These are phyloP conservation scores for Prionace glauca DNA, from an alignment of 2,797 vertebrate species.

Conservation along the genomic window DNA sequence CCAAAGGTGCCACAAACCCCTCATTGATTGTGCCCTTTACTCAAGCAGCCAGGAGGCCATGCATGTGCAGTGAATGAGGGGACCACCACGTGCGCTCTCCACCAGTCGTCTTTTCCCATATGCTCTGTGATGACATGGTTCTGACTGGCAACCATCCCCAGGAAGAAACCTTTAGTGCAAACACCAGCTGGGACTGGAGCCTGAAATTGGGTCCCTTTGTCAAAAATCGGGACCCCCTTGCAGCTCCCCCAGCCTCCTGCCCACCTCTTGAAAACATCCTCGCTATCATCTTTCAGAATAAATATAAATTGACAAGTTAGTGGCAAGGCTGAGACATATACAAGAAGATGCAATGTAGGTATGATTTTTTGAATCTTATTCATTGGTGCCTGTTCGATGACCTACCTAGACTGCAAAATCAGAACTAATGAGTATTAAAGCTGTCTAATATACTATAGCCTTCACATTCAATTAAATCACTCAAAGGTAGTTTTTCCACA, in stretches of 20 bases:
- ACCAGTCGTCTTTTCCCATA: not conserved
- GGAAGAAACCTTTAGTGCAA: not conserved
- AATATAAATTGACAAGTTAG: constrained; percentile 37
- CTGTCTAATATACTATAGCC: constrained; percentile 33
- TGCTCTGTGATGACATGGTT: not conserved
- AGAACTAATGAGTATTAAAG: constrained; percentile 38
- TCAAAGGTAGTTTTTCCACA: constrained; percentile 36
- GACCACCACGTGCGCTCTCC: not conserved
- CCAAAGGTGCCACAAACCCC: not conserved
- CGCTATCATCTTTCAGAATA: not conserved
- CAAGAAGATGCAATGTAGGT: constrained; percentile 28
- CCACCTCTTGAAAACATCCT: constrained; percentile 21
- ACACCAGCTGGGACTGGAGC: not conserved
- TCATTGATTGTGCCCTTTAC: not conserved
- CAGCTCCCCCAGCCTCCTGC: not conserved
- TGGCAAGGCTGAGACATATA: not conserved
- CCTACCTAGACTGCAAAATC: constrained; percentile 38
- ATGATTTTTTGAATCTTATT: constrained; percentile 37
- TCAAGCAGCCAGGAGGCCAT: not conserved
- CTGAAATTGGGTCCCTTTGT: constrained; percentile 27
- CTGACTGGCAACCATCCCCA: not conserved
- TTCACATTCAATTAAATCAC: constrained; percentile 38
- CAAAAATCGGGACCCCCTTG: not conserved
- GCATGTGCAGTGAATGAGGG: too few species aligned
- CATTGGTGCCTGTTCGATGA: constrained; percentile 37